Evolutionary conservation across 2,888 invertebrate species (phyloP).

Genomic region (Troilus luridus): DNA sequence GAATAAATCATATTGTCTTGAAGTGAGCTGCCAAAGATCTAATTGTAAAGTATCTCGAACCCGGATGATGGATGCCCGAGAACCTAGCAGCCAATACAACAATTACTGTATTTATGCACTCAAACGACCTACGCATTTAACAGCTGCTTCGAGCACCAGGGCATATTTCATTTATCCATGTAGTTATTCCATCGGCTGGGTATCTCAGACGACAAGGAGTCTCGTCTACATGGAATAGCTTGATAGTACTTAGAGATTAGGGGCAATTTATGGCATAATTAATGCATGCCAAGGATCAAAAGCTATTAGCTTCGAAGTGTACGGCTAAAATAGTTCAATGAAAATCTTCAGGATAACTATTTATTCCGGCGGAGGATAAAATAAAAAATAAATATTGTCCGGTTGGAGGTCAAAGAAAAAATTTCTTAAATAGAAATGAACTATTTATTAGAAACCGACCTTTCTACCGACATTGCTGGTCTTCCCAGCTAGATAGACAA

Average conservation of each 20-base stretch:
- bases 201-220: background rate
- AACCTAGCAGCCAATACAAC: background rate
- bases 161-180: conserved; percentile 30
- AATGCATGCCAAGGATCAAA: background rate
- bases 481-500: too few species aligned
- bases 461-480: too few species aligned
- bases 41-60: background rate
- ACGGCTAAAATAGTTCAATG: background rate
- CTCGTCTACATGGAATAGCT: conserved; percentile 1
- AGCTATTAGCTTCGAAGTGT: background rate
- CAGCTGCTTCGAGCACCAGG: background rate
- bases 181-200: conserved; percentile 8
- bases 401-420: too few species aligned
- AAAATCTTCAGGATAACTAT: background rate
- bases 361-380: background rate
- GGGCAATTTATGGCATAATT: conserved; percentile 26
- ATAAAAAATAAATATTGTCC: too few species aligned
- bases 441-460: too few species aligned
- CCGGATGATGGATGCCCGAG: background rate
- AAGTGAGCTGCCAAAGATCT: background rate
- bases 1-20: background rate
- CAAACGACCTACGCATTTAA: conserved; percentile 4
- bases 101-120: conserved; percentile 34
- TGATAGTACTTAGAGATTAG: conserved; percentile 6
- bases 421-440: too few species aligned